phyloP scores from a whole-genome alignment of 1,140 invertebrate genomes.

The Drosophila kurseongensis region DNA sequence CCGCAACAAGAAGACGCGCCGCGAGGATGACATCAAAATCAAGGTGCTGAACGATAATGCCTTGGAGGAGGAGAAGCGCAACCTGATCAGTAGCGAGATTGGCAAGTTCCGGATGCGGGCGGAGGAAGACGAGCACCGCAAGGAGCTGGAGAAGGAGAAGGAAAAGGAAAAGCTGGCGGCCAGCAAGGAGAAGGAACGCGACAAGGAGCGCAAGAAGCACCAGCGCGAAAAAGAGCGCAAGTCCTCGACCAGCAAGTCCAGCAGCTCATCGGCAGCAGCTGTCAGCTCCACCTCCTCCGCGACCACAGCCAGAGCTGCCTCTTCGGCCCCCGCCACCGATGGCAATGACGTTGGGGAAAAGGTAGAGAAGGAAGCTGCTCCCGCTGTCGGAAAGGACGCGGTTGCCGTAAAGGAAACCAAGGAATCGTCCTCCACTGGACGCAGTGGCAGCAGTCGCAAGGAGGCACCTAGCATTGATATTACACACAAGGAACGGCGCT shows the following conservation, averaged over 20 bases:
- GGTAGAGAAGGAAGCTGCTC: constrained; percentile 28
- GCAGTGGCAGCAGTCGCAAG: constrained; percentile 52
- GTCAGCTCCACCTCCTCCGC: not conserved
- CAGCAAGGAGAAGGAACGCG: constrained; percentile 83
- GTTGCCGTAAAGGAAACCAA: constrained; percentile 11
- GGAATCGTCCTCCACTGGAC: constrained; percentile 22
- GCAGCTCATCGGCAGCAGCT: not conserved
- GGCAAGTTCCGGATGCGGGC: constrained; percentile 97
- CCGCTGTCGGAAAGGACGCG: not conserved
- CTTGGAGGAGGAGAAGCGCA: constrained; percentile 98
- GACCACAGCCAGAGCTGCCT: constrained; percentile 4
- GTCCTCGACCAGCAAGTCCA: constrained; percentile 64
- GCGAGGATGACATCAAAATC: constrained; percentile 85
- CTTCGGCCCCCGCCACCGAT: constrained; percentile 9
- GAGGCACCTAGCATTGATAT: constrained; percentile 48
- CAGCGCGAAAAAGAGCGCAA: constrained; percentile 84
- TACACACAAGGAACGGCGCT: constrained; percentile 78
- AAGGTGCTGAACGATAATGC: constrained; percentile 91
- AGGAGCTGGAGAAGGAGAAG: constrained; percentile 86
- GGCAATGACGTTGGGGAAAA: constrained; percentile 45
- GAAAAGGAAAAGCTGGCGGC: constrained; percentile 84
- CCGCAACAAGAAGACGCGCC: constrained; percentile 66
- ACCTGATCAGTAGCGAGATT: constrained; percentile 97
- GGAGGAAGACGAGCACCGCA: constrained; percentile 82
- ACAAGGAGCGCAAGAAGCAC: constrained; percentile 84